A percentile compares a stretch with the other conserved stretches of the same genome.
phyloP scores from a whole-genome alignment of 2,888 invertebrate species.

The Nineta flava region DNA sequence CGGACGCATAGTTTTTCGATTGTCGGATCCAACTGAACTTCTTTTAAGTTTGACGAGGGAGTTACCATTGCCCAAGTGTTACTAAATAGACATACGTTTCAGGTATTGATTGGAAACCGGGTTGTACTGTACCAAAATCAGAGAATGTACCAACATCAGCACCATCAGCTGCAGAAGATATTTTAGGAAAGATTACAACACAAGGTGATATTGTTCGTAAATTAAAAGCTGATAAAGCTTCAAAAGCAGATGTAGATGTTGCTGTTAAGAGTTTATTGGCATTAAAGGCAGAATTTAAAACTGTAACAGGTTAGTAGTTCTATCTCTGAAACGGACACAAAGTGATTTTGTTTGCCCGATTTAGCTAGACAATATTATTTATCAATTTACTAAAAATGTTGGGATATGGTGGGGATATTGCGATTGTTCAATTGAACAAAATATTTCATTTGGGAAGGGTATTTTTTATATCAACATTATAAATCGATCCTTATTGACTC shows the following conservation, averaged over 20 bases:
- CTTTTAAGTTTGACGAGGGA: too few species aligned
- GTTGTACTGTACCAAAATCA: constrained; percentile 13
- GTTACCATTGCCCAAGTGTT: too few species aligned
- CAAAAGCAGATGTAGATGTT: constrained; percentile 29
- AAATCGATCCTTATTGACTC: not conserved
- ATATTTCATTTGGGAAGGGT: not conserved
- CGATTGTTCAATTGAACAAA: too few species aligned
- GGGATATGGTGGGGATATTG: too few species aligned
- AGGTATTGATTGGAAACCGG: constrained; percentile 37
- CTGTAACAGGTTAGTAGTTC: constrained; percentile 32
- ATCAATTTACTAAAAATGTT: too few species aligned
- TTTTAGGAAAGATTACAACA: constrained; percentile 27
- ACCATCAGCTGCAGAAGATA: constrained; percentile 2
- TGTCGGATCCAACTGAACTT: too few species aligned
- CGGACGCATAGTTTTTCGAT: too few species aligned
- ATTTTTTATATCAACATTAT: not conserved
- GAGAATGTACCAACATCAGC: not conserved
- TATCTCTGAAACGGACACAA: not conserved
- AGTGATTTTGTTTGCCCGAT: too few species aligned
- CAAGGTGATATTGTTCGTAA: constrained; percentile 51
- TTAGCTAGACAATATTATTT: too few species aligned
- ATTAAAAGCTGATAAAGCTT: constrained; percentile 31
- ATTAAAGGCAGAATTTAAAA: constrained; percentile 48
- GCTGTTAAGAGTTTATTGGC: constrained; percentile 38
- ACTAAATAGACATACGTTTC: not conserved